Evolutionary conservation across 2,113 vertebrate species (phyloP), one percentile per base, ranked within the genome.

Genomic region (Thymallus thymallus): DNA sequence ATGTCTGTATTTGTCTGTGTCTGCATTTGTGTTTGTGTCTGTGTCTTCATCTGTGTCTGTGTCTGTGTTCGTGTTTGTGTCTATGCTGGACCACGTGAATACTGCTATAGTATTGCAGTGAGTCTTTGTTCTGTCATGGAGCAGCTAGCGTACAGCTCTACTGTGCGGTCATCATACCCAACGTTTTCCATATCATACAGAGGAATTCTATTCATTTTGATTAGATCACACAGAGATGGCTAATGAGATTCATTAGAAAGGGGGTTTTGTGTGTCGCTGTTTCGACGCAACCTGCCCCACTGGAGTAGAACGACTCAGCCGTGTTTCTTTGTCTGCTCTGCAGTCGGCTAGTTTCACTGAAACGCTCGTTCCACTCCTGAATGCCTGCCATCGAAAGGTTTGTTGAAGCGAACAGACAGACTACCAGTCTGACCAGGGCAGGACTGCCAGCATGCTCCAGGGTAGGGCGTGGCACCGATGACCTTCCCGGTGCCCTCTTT

Each of bases 191-290:
- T 45, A 18, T 29, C 10, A 2, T n/a, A 66, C 32, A 46, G 41
- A 46, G 35, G 41, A 68, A 68, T 23, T 22, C 66, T 22, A 32
- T 23, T 68, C 20, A 46, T 46, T 32, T 46, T 68, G 41, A 68
- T 68, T 41, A 5, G n/a, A 68, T 45, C 66, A 46, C 66, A 6
- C 24, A 22, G 22, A 68, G 66, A 41, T 22, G 7, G 20, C 66
- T 66, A 66, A 66, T 66, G 64, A 66, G 30, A 66, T 68, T 45
- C 66, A 46, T 68, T 68, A 68, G 66, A 68, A 46, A 16, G 35
- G 66, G 66, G 41, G 32, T 22, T 18, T 68, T 46, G 41, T 32
- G 32, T 41, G 5, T 67, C 4, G 18, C 22, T 41, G n/a, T 6
- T 10, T 14, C 32, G 20, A n/a, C 20, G 22, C 66, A 24, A 23